Percentiles rank a stretch among this genome's conserved stretches.
phyloP scores from a whole-genome alignment of 2,113 vertebrate genomes.

The Narcine bancroftii region DNA sequence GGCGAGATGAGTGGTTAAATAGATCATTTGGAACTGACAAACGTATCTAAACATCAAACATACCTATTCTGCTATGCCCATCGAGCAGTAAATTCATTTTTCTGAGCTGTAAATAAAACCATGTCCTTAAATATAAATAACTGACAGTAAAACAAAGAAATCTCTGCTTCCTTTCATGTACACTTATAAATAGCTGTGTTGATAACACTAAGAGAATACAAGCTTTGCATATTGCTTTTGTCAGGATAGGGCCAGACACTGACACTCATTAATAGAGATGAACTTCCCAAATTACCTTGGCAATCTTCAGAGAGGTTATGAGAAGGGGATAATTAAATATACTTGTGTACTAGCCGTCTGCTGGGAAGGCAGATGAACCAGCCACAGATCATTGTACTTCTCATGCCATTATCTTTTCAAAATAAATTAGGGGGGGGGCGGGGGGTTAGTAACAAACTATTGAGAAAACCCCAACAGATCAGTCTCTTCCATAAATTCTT shows the following conservation, averaged over 20 bases:
- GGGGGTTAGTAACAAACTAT: constrained; percentile 34
- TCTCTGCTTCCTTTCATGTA: constrained; percentile 28
- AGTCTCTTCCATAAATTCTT: constrained; percentile 27
- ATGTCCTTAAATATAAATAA: constrained; percentile 22
- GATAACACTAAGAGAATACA: constrained; percentile 17
- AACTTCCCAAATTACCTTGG: constrained; percentile 38
- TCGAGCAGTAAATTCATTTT: constrained; percentile 39
- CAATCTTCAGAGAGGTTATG: constrained; percentile 34
- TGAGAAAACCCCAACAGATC: constrained; percentile 26
- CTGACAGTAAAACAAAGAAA: constrained; percentile 23
- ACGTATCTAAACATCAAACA: constrained; percentile 43
- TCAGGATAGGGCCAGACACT: constrained; percentile 4
- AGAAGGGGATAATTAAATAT: constrained; percentile 39
- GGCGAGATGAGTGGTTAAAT: constrained; percentile 45
- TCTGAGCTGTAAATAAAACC: background rate
- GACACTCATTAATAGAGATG: constrained; percentile 37
- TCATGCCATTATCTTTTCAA: constrained; percentile 34
- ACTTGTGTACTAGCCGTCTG: constrained; percentile 31
- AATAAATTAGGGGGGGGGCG: constrained; percentile 38
- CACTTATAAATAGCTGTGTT: constrained; percentile 23
- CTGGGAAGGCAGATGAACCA: constrained; percentile 35
- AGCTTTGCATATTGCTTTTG: constrained; percentile 33
- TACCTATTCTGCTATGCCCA: constrained; percentile 42
- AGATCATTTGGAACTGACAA: constrained; percentile 46
- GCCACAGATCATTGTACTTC: constrained; percentile 10